Conservation (phyloP, 2,888 invertebrate genomes). For the Perizoma affinitatum region DNA sequence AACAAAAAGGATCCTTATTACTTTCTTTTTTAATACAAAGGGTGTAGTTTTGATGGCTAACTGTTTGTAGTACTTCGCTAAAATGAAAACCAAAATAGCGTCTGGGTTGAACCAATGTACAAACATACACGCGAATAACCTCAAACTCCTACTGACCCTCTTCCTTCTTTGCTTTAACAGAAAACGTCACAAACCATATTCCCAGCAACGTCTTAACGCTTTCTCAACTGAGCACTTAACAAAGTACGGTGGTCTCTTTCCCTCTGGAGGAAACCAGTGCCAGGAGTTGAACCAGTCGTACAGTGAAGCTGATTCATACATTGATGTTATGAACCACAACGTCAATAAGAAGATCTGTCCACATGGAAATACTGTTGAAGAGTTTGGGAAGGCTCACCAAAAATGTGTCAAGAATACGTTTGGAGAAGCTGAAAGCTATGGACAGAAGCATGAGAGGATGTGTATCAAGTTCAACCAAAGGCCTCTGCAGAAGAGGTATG, state of each 20-base stretch:
- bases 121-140: constrained; percentile 38
- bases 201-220: constrained; percentile 81
- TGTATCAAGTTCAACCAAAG: constrained; percentile 82
- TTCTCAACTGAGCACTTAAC: constrained; percentile 80
- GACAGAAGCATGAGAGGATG: constrained; percentile 77
- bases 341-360: constrained; percentile 70
- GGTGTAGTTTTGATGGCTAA: too few relatives aligned
- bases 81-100: constrained; percentile 28
- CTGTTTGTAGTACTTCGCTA: neutral
- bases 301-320: constrained; percentile 78
- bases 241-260: constrained; percentile 79
- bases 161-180: constrained; percentile 74
- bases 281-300: constrained; percentile 79
- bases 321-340: constrained; percentile 73
- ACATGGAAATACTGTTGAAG: constrained; percentile 76
- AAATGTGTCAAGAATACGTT: constrained; percentile 77
- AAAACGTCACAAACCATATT: constrained; percentile 81
- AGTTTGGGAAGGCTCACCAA: constrained; percentile 80
- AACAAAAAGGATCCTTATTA: too few relatives aligned
- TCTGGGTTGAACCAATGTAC: constrained; percentile 28
- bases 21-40: too few relatives aligned
- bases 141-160: constrained; percentile 54
- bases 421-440: constrained; percentile 59
- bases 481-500: constrained; percentile 75
- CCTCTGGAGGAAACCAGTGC: constrained; percentile 77